Conservation (phyloP, 2,113 vertebrate species). For the Gopherus flavomarginatus region DNA sequence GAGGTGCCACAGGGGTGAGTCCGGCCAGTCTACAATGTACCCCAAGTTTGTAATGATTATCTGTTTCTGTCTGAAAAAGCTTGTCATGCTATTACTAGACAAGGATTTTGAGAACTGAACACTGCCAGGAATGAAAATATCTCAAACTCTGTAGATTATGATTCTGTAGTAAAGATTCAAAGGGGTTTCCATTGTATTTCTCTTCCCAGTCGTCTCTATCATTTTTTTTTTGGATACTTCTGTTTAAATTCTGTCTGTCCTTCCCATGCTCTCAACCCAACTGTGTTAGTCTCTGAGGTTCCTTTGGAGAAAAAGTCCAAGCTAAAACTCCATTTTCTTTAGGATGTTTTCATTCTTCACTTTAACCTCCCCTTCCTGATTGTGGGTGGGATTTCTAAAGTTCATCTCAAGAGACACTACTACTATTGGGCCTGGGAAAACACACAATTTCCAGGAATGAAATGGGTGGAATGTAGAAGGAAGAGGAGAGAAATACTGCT, state of each 20-base stretch:
- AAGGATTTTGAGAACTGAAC: neutral
- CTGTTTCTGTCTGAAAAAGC: neutral
- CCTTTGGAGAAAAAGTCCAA: neutral
- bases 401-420: neutral
- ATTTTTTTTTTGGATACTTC: neutral
- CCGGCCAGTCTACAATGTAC: too few species aligned
- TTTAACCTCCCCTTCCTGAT: neutral
- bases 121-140: neutral
- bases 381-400: neutral
- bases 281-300: neutral
- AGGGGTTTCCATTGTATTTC: neutral
- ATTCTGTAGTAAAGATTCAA: neutral
- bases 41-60: neutral
- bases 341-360: neutral
- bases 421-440: neutral
- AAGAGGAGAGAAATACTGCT: neutral
- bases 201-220: neutral
- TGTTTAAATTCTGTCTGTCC: neutral
- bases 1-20: too few species aligned
- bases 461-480: neutral
- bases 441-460: neutral
- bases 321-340: neutral
- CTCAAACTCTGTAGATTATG: neutral
- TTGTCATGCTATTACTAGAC: neutral
- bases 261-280: too few species aligned